Evolutionary conservation across 2,888 invertebrate genomes (phyloP).

Genomic region (Lypha dubia): DNA sequence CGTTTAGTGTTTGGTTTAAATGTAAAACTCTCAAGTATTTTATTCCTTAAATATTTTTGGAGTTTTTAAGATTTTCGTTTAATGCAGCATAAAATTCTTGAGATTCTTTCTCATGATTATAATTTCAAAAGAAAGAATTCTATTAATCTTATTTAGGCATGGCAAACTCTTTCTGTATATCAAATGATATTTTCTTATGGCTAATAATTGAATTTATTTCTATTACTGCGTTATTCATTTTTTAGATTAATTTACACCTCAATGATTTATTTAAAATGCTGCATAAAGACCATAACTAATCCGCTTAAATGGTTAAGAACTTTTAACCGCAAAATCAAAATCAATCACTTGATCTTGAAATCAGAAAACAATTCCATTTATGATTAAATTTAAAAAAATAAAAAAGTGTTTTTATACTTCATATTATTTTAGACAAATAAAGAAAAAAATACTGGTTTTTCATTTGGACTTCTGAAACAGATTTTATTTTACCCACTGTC

Average conservation of each 20-base stretch:
- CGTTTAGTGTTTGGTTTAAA: background rate
- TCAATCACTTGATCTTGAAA: constrained; percentile 10
- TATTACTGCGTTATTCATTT: background rate
- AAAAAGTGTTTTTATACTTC: background rate
- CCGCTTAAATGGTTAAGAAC: constrained; percentile 40
- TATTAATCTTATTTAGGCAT: background rate
- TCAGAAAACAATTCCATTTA: constrained; percentile 22
- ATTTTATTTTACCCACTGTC: constrained; percentile 15
- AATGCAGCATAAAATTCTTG: background rate
- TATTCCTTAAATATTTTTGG: background rate
- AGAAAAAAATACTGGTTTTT: constrained; percentile 36
- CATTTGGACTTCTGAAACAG: constrained; percentile 12
- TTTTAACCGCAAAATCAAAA: constrained; percentile 44
- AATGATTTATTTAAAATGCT: constrained; percentile 22
- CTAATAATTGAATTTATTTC: background rate
- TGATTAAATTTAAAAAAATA: background rate
- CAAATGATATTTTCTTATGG: background rate
- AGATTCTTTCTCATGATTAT: background rate
- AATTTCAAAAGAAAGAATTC: background rate
- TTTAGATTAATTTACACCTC: constrained; percentile 14
- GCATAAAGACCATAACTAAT: constrained; percentile 32
- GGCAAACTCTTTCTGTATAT: background rate
- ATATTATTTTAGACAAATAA: background rate
- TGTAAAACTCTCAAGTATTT: background rate
- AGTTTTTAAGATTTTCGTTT: constrained; percentile 7